Percentiles rank a stretch among this genome's conserved stretches.
Conservation (phyloP, 2,797 vertebrate genomes). For the Macropodus opercularis region DNA sequence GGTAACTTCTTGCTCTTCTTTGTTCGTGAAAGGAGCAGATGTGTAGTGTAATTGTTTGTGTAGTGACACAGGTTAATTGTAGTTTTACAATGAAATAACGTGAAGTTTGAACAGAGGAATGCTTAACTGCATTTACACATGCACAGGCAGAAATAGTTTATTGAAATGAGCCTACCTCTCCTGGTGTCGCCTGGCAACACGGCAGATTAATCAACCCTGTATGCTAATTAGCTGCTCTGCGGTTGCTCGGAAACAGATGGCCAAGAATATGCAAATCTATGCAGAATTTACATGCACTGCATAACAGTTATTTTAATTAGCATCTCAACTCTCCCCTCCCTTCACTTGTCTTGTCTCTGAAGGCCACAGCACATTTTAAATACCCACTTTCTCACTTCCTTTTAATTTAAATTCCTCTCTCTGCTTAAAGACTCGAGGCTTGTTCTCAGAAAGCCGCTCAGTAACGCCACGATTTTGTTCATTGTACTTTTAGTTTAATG, state of each 20-base stretch:
- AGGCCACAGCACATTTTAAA: constrained; percentile 82
- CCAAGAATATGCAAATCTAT: constrained; percentile 98
- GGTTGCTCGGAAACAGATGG: constrained; percentile 99
- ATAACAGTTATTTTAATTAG: constrained; percentile 90
- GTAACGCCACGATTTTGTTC: constrained; percentile 24
- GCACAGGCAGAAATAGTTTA: constrained; percentile 65
- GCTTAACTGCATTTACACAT: constrained; percentile 48
- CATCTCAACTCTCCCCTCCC: constrained; percentile 74
- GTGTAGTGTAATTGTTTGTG: neutral
- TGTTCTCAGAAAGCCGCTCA: constrained; percentile 41
- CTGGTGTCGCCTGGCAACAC: constrained; percentile 80
- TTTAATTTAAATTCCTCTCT: constrained; percentile 61
- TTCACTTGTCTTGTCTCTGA: constrained; percentile 74
- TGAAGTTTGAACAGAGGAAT: constrained; percentile 55
- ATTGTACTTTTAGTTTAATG: constrained; percentile 6
- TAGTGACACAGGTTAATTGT: constrained; percentile 1
- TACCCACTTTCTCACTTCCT: constrained; percentile 64
- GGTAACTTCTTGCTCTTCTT: constrained; percentile 5
- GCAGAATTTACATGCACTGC: constrained; percentile 96
- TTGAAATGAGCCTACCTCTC: constrained; percentile 77
- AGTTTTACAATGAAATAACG: constrained; percentile 15
- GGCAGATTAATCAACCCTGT: constrained; percentile 95
- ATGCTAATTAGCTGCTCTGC: constrained; percentile 97
- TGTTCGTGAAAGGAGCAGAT: constrained; percentile 17
- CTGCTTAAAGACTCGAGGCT: constrained; percentile 46